A percentile compares a stretch with the other conserved stretches of the same genome.
Conservation (phyloP, 2,888 invertebrate genomes). For the Noctua comes region DNA sequence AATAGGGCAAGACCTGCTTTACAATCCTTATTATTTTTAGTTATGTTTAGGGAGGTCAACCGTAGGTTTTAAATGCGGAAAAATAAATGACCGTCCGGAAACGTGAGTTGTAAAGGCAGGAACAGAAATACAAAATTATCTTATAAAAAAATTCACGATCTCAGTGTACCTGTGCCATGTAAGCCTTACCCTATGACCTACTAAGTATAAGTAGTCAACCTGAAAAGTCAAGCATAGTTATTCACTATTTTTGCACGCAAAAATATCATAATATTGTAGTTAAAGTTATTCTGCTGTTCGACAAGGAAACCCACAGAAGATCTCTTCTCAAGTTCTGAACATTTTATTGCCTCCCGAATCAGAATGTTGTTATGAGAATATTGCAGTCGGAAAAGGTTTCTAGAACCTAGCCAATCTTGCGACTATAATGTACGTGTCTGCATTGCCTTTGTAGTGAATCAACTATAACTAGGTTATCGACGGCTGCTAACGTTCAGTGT, state of each 20-base stretch:
- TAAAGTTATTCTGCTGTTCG: background rate
- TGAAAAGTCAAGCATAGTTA: background rate
- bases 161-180: background rate
- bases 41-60: background rate
- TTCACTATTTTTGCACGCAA: background rate
- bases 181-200: background rate
- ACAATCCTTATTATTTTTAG: background rate
- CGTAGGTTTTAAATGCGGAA: background rate
- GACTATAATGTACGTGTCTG: conserved; percentile 2
- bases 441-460: background rate
- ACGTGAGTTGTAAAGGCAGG: background rate
- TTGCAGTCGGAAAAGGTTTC: conserved; percentile 24
- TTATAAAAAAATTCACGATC: background rate
- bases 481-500: conserved; percentile 4
- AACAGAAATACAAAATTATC: background rate
- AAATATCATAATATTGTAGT: background rate
- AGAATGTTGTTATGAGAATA: background rate
- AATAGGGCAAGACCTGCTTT: background rate
- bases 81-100: background rate
- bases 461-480: conserved; percentile 56
- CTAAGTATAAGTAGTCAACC: background rate
- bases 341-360: background rate
- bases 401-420: conserved; percentile 8
- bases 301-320: no score
- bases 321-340: background rate